Base-by-base conservation (phyloP, 2,888 invertebrate species). In the Tiliacea citrago region DNA sequence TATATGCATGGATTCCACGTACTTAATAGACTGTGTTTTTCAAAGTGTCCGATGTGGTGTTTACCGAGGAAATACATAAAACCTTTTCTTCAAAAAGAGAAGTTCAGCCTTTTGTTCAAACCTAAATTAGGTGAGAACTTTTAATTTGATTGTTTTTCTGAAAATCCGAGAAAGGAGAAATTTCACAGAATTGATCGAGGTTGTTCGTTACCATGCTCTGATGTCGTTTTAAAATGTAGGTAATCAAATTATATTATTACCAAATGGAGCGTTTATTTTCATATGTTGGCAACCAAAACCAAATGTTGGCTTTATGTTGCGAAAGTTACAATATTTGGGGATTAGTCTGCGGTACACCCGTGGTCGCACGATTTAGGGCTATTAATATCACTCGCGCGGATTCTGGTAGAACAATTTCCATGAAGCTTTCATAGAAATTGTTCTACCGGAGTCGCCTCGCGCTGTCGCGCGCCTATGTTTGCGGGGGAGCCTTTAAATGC, bases 1-100 rank as follows among this genome's bases (percentile, higher is more conserved):
- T 18, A 45, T 45, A 10, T 61, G 21, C 21, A 55, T 63, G 21
- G 12, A 55, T 55, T 80, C 24, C 49, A 49, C 42, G 18, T 67
- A 35, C 7, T 9, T 12, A 69, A 61, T 16, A 16, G 3, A 6
- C 29, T 29, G 29, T 71, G 42, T 51, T 70, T 70, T 42, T 42
- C 16, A 61, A 61, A n/a, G 1, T 42, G 5, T 29, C n/a, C 4
- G 13, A 9, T 45, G 9, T n/a, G 8, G 24, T 57, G 16, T 53
- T 68, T 47, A 2, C 47, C 24, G 29, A 13, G 10, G 8, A 49
- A 42, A n/a, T 29, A 18, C 6, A 24, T 55, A 29, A 45, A 29
- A 13, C 21, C 8, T 29, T 57, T 72, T 18, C 8, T 21, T 47
- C 2, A 12, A 53, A 72, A 16, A 16, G 21, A 72, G 9, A 57